Evolutionary conservation across 2,888 invertebrate genomes (phyloP).

Genomic region (Chirona hameri): DNA sequence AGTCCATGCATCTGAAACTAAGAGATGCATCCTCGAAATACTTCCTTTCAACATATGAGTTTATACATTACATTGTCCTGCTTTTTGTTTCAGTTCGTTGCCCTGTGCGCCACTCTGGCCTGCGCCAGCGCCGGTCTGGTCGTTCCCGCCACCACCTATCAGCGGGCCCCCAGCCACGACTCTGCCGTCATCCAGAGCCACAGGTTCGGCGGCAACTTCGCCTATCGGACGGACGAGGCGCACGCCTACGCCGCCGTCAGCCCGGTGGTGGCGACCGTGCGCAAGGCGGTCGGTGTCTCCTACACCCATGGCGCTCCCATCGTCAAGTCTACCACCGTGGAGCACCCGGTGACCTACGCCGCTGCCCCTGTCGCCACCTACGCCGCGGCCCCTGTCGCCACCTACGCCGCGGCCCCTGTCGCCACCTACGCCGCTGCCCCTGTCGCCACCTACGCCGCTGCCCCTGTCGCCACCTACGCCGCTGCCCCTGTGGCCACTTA

Average conservation of each 20-base stretch:
- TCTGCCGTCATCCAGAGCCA: conserved; percentile 51
- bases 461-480: conserved; percentile 54
- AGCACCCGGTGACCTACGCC: conserved; percentile 48
- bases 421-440: no score
- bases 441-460: no score
- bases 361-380: conserved; percentile 56
- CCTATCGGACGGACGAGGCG: conserved; percentile 54
- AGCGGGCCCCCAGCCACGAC: conserved; percentile 53
- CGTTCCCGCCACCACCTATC: conserved; percentile 43
- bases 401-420: no score
- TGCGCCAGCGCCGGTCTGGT: conserved; percentile 40
- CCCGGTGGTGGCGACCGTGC: conserved; percentile 44
- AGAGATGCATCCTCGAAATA: no score
- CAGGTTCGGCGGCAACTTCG: conserved; percentile 47
- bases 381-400: no score
- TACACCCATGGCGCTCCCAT: conserved; percentile 43
- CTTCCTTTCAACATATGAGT: no score
- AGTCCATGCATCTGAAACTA: no score
- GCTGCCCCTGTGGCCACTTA: conserved; percentile 44
- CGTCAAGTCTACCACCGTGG: conserved; percentile 44
- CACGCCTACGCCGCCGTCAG: conserved; percentile 52
- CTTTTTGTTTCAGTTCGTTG: conserved; percentile 30
- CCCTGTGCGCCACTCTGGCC: conserved; percentile 37
- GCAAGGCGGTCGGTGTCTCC: conserved; percentile 47
- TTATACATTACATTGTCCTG: neutral